A percentile compares a stretch with the other conserved stretches of the same genome.
phyloP scores from a whole-genome alignment of 2,113 vertebrate species.

The Lichenostomus cassidix region DNA sequence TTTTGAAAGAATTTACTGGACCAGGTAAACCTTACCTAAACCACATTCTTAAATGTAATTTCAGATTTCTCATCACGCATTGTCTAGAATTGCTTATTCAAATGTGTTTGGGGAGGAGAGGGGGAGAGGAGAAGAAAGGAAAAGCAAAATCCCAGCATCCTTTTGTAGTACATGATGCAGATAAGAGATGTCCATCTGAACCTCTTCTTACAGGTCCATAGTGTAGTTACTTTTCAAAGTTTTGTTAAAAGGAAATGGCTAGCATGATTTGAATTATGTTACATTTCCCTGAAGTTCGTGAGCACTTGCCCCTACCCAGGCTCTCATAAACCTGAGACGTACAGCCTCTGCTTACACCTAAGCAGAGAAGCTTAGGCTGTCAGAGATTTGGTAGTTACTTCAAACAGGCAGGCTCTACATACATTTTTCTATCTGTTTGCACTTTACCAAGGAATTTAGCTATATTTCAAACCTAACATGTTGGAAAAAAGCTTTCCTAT shows the following conservation, averaged over 20 bases:
- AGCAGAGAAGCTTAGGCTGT: background rate
- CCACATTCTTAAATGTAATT: background rate
- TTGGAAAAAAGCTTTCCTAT: background rate
- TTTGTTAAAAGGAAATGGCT: background rate
- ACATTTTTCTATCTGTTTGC: background rate
- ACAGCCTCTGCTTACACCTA: no score
- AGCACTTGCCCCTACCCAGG: accelerated
- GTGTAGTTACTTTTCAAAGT: background rate
- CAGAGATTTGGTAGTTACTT: background rate
- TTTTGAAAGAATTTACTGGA: background rate
- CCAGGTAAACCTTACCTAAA: background rate
- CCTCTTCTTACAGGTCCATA: background rate
- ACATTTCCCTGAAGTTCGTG: background rate
- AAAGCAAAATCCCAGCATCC: background rate
- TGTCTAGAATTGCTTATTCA: background rate
- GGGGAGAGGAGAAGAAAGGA: background rate
- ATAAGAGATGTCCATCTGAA: background rate
- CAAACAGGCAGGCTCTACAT: background rate
- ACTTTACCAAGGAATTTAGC: background rate
- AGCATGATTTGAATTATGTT: background rate
- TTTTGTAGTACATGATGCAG: background rate
- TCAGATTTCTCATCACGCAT: background rate
- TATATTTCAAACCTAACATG: background rate
- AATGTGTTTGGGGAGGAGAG: background rate
- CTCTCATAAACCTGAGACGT: background rate